Percentiles rank a stretch among this genome's conserved stretches.
These are phyloP conservation scores for Pseudopipra pipra DNA, from an alignment of 2,113 vertebrate genomes.

Conservation along the genomic window DNA sequence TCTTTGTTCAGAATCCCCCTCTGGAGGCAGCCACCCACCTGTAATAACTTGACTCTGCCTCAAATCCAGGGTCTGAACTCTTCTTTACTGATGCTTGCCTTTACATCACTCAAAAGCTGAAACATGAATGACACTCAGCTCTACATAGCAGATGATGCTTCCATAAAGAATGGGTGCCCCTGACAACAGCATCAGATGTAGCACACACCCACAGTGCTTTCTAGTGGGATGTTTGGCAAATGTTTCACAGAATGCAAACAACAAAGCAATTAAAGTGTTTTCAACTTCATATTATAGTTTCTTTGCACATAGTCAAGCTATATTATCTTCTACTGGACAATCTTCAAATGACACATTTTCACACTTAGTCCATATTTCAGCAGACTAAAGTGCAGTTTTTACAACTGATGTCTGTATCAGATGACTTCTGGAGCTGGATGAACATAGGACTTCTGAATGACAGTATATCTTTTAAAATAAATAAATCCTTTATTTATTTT, in stretches of 20 bases:
- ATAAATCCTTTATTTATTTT: not conserved
- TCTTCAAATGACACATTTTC: not conserved
- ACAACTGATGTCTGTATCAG: not conserved
- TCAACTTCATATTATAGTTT: not conserved
- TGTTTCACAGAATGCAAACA: not conserved
- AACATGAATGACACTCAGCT: rapidly evolving
- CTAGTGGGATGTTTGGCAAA: not conserved
- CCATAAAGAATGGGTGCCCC: not conserved
- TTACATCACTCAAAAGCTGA: not conserved
- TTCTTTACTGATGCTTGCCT: not conserved
- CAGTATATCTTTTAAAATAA: not conserved
- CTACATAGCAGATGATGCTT: not conserved
- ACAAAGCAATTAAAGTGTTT: not conserved
- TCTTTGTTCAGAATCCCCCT: not conserved
- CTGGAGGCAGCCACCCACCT: not conserved
- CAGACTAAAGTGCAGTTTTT: not conserved
- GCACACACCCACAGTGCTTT: not conserved
- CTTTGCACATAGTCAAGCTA: not conserved
- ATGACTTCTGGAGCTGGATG: not conserved
- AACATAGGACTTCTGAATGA: not conserved
- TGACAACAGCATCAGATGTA: not conserved
- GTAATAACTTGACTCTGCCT: not conserved
- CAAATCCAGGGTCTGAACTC: not conserved
- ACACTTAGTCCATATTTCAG: not conserved
- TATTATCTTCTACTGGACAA: not conserved